Conservation (phyloP, 1,140 invertebrate species). For the Nasonia giraulti region DNA sequence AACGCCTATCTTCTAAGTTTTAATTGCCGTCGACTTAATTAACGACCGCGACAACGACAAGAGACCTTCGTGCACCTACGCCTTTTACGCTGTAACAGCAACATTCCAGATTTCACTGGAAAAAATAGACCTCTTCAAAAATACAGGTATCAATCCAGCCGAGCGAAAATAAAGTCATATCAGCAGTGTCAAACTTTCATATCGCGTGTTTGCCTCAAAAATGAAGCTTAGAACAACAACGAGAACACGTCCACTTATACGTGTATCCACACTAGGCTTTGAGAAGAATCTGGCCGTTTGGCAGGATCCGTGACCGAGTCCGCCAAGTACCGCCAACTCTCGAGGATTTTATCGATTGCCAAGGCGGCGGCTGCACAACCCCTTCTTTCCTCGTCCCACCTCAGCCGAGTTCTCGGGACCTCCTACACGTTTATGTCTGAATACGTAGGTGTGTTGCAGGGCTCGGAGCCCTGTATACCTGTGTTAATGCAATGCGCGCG, state of each 20-base stretch:
- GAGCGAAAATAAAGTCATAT: no score
- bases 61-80: neutral
- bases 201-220: neutral
- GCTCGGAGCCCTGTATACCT: neutral
- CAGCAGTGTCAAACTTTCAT: no score
- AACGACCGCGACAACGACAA: neutral
- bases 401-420: neutral
- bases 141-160: no score
- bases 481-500: conserved; percentile 38
- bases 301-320: conserved; percentile 56
- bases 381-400: conserved; percentile 14
- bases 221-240: neutral
- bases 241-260: neutral
- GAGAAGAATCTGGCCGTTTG: neutral
- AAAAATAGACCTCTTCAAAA: no score
- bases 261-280: neutral
- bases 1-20: neutral
- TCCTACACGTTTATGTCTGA: neutral
- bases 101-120: no score
- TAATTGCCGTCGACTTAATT: neutral
- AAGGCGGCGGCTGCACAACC: conserved; percentile 56
- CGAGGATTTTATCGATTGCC: conserved; percentile 61
- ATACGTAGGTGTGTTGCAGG: neutral
- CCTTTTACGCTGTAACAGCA: no score
- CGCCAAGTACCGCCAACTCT: conserved; percentile 49